phyloP scores from a whole-genome alignment of 2,797 vertebrate species.

The Vespertilio murinus region DNA sequence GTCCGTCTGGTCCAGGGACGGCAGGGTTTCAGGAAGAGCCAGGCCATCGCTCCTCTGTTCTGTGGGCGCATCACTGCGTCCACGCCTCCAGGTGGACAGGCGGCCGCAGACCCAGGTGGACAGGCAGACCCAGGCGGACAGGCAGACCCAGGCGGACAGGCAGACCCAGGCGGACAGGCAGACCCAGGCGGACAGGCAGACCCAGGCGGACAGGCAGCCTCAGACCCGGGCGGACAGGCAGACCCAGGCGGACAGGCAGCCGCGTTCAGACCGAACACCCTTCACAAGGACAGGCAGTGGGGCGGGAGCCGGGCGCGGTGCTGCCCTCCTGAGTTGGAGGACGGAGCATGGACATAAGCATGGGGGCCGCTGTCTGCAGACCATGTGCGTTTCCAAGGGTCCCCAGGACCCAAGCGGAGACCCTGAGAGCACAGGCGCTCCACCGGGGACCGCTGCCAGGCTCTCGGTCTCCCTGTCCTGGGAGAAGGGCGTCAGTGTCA shows the following conservation, averaged over 20 bases:
- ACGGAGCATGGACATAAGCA: rapidly evolving
- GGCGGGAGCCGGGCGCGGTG: rapidly evolving
- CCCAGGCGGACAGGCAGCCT: too few relatives aligned
- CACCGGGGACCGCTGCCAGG: rapidly evolving
- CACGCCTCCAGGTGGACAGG: too few relatives aligned
- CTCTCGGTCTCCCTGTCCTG: rapidly evolving
- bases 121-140: too few relatives aligned
- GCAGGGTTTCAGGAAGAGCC: not conserved
- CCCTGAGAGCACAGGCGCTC: not conserved
- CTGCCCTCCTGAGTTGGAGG: not conserved
- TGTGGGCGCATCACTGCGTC: rapidly evolving
- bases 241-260: too few relatives aligned
- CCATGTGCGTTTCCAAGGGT: rapidly evolving
- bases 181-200: too few relatives aligned
- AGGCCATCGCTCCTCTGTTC: too few relatives aligned
- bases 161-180: too few relatives aligned
- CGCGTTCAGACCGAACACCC: too few relatives aligned
- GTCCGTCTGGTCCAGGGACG: not conserved
- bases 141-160: too few relatives aligned
- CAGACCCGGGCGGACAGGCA: too few relatives aligned
- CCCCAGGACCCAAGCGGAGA: not conserved
- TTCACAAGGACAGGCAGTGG: too few relatives aligned
- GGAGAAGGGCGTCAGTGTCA: not conserved
- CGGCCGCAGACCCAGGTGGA: too few relatives aligned
- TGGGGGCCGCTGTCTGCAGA: not conserved